Evolutionary conservation across 2,113 vertebrate species (phyloP).

Genomic region (Chiloscyllium plagiosum): DNA sequence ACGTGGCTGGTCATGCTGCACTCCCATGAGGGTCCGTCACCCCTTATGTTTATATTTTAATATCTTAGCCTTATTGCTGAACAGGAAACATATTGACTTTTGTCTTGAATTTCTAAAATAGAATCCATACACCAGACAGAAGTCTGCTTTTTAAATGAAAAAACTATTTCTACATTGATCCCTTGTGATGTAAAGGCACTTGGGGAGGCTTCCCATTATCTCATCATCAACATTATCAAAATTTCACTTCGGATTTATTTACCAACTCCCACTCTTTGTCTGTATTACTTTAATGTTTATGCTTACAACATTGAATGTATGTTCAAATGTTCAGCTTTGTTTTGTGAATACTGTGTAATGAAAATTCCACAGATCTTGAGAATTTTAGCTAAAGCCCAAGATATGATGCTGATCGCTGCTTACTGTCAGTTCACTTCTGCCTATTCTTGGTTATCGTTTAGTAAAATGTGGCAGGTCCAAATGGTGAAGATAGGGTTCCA

Average conservation of each 20-base stretch:
- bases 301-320: not conserved
- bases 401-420: not conserved
- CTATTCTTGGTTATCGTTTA: not conserved
- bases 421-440: not conserved
- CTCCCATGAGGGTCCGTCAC: no score
- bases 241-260: not conserved
- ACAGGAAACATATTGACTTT: not conserved
- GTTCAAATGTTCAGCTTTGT: not conserved
- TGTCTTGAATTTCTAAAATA: not conserved
- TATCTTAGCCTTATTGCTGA: not conserved
- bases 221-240: not conserved
- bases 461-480: not conserved
- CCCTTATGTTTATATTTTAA: no score
- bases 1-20: no score
- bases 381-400: not conserved
- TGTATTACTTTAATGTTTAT: not conserved
- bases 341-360: not conserved
- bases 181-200: not conserved
- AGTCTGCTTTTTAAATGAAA: not conserved
- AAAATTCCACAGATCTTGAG: not conserved
- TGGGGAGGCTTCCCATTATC: not conserved
- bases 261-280: not conserved
- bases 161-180: not conserved
- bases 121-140: not conserved
- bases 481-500: not conserved